These are phyloP conservation scores for Rallus crepitans DNA, from an alignment of 2,797 vertebrate species.

Conservation along the genomic window DNA sequence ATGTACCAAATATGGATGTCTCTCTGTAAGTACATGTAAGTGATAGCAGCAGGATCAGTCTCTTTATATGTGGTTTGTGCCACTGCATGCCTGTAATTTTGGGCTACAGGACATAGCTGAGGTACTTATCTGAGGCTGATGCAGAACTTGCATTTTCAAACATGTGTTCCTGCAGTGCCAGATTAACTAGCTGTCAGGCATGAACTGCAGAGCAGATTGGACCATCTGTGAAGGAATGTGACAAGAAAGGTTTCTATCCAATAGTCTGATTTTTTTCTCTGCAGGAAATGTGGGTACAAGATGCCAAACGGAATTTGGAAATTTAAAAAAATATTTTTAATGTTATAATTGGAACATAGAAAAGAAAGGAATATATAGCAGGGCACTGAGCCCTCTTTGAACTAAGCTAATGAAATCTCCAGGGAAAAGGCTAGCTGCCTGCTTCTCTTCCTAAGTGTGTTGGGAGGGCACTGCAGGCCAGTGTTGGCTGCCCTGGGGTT, in stretches of 20 bases:
- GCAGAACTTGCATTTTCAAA: not conserved
- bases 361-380: not conserved
- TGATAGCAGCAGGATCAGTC: not conserved
- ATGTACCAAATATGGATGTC: not conserved
- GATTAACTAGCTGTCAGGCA: constrained; percentile 6
- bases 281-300: not conserved
- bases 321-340: not conserved
- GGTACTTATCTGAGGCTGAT: not conserved
- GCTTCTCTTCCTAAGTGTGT: not conserved
- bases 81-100: not conserved
- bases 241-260: not conserved
- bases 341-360: not conserved
- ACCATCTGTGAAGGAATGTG: constrained; percentile 24
- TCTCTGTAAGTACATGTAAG: not conserved
- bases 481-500: not conserved
- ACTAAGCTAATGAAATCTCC: not conserved
- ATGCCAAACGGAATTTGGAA: constrained; percentile 2
- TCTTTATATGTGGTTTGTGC: not conserved
- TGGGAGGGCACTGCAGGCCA: not conserved
- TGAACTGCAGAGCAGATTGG: not conserved
- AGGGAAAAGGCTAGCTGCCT: not conserved
- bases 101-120: not conserved
- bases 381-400: not conserved
- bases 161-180: not conserved
- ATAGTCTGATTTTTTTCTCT: not conserved